Evolutionary conservation across 2,797 vertebrate species (phyloP), one percentile per base, ranked within the genome.

Genomic region (Thamnophis elegans): DNA sequence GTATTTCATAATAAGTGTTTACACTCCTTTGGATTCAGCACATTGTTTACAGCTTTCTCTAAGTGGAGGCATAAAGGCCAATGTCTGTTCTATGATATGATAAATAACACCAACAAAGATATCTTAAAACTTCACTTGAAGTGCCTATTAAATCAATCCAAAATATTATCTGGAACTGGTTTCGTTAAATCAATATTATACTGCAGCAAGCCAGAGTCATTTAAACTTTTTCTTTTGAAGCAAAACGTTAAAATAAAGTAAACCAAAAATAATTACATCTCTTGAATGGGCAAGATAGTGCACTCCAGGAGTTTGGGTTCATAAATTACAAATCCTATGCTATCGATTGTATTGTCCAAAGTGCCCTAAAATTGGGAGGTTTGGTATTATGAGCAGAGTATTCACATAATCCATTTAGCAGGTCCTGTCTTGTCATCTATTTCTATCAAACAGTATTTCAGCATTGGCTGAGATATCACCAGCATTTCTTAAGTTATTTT

Each of bases 21-120:
- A 1, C 58, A 91, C 94, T 87, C 68, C 60, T 94, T 3, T 88
- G 1, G 20, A 36, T 91, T 92, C 94, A 93, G 54, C 59, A 56
- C 91, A 20, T 25, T 93, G 7, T 93, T 95, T 55, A 36, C 11
- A 93, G 4, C 16, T 93, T 94, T 60, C 89, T 92, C 86, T 36
- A 89, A 89, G n/a, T 87, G 78, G 91, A 68, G 20, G 1, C 32
- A 28, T 68, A 89, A 88, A 85, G 32, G 1, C 22, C 62, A 91
- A 89, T 60, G 14, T 90, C 82, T 89, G 32, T 59, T 90, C 32
- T 90, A 26, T 65, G n/a, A 36, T 89, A 22, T 92, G 20, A 91
- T 91, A 85, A 65, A 85, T 91, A 86, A 56, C n/a, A 0, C 55
- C 36, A n/a, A 9, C 58, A 65, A 85, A 60, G 73, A 26, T 8